These are phyloP conservation scores for Caenorhabditis brenneri DNA, from an alignment of 1,140 invertebrate species.

Conservation along the genomic window DNA sequence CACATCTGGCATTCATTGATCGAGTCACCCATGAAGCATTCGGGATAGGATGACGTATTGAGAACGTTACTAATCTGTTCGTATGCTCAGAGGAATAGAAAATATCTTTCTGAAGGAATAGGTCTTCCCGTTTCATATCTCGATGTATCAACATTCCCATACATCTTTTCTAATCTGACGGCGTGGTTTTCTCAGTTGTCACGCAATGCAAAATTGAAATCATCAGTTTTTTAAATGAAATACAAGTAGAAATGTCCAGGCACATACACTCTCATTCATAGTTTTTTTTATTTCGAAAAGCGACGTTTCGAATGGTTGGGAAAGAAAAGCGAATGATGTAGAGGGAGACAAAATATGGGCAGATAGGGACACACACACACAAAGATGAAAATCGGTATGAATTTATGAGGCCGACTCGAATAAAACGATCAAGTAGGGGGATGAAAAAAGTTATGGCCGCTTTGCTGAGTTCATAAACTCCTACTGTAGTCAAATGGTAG, in stretches of 20 bases:
- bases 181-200: too few species aligned
- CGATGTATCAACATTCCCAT: background rate
- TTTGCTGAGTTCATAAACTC: too few species aligned
- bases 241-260: background rate
- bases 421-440: background rate
- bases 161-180: background rate
- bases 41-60: background rate
- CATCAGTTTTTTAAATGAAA: background rate
- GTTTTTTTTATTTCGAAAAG: background rate
- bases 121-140: background rate
- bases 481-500: too few species aligned
- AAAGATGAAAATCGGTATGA: constrained; percentile 21
- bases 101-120: background rate
- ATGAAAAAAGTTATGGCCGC: background rate
- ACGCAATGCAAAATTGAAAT: too few species aligned
- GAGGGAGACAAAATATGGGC: background rate
- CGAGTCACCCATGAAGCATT: background rate
- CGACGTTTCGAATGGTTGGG: constrained; percentile 4
- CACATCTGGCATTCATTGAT: constrained; percentile 32
- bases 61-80: too few species aligned
- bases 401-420: constrained; percentile 28
- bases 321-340: constrained; percentile 1
- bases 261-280: background rate
- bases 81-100: too few species aligned
- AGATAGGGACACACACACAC: background rate